Conservation (phyloP, 2,888 invertebrate genomes). For the Drosophila suboccidentalis region DNA sequence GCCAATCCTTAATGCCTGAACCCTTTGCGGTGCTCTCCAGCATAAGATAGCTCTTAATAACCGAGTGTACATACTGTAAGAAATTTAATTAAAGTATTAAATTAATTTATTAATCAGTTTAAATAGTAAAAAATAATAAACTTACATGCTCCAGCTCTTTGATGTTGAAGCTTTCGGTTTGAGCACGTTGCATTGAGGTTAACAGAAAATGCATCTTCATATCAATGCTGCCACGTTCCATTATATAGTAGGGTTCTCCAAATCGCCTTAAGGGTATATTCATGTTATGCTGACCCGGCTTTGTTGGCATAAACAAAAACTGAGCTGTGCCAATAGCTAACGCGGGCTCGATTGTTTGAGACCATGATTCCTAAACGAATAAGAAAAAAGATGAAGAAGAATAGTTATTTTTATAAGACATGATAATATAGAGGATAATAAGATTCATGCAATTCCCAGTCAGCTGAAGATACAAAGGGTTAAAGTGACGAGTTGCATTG, state of each 20-base stretch:
- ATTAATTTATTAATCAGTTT: neutral
- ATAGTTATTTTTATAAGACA: too few species aligned
- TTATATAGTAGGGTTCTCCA: constrained; percentile 90
- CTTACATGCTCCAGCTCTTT: constrained; percentile 80
- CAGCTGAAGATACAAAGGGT: too few species aligned
- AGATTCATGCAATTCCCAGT: too few species aligned
- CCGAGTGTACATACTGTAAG: constrained; percentile 90
- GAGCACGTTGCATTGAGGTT: constrained; percentile 60
- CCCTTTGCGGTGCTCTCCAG: constrained; percentile 87
- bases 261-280: constrained; percentile 88
- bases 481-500: too few species aligned
- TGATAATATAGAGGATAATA: too few species aligned
- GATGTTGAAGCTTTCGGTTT: constrained; percentile 64
- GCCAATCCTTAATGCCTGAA: constrained; percentile 87
- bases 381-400: constrained; percentile 2
- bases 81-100: constrained; percentile 26
- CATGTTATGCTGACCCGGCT: constrained; percentile 75
- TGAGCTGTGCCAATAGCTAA: constrained; percentile 89
- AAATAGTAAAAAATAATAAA: neutral
- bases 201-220: constrained; percentile 86
- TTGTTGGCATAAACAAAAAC: constrained; percentile 88
- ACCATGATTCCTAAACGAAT: constrained; percentile 88
- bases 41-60: constrained; percentile 91
- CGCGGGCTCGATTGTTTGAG: constrained; percentile 89
- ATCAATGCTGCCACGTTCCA: constrained; percentile 89